Conservation (phyloP, 2,113 vertebrate genomes). For the Acinonyx jubatus region DNA sequence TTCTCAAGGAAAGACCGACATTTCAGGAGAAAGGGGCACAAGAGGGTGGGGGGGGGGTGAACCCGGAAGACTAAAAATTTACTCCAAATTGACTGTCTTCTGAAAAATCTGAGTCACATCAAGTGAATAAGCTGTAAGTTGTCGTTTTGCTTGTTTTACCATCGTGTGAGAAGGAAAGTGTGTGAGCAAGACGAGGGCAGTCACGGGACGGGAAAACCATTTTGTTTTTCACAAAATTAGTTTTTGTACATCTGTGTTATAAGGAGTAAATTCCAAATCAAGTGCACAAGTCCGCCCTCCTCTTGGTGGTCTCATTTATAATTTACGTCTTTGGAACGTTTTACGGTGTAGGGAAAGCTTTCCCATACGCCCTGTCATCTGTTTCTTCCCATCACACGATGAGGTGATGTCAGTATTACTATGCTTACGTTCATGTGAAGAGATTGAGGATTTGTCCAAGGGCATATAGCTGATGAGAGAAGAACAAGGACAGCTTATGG, state of each 20-base stretch:
- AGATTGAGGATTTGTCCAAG: neutral
- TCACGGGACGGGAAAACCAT: neutral
- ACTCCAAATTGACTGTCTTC: neutral
- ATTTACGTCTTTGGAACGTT: neutral
- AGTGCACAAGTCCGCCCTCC: neutral
- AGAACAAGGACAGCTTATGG: neutral
- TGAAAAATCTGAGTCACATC: neutral
- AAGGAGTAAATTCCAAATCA: conserved; percentile 29
- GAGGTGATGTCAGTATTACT: neutral
- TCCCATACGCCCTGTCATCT: neutral
- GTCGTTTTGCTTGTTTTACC: neutral
- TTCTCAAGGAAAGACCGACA: neutral
- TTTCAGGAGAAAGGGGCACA: neutral
- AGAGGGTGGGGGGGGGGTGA: too few relatives aligned
- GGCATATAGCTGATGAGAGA: neutral
- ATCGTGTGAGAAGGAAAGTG: neutral
- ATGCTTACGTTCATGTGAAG: neutral
- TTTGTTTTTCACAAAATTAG: neutral
- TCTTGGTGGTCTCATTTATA: neutral
- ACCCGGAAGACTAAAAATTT: neutral
- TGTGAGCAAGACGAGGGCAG: neutral
- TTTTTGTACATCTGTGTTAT: conserved; percentile 34
- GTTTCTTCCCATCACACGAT: neutral
- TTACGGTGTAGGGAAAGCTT: neutral
- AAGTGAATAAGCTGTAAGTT: neutral